These are phyloP conservation scores for Cherax quadricarinatus DNA, from an alignment of 1,140 invertebrate species.

Conservation along the genomic window DNA sequence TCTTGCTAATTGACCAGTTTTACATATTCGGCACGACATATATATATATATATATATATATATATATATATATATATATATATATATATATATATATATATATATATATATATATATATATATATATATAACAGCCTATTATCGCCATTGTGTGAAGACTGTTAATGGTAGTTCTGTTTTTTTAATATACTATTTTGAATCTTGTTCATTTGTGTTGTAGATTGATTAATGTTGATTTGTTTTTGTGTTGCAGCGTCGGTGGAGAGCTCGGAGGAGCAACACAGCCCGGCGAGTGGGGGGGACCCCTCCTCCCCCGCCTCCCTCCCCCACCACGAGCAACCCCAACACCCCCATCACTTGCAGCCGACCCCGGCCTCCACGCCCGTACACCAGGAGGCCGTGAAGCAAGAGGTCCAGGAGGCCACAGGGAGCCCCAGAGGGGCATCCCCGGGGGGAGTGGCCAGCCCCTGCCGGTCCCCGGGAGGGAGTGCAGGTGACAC, in stretches of 20 bases:
- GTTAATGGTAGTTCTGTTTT: too few species aligned
- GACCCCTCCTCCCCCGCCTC: slow-evolving; percentile 41
- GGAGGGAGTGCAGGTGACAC: slow-evolving; percentile 39
- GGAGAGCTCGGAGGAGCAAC: slow-evolving; percentile 60
- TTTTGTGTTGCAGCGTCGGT: slow-evolving; percentile 61
- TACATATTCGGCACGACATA: too few species aligned
- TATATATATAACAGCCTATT: too few species aligned
- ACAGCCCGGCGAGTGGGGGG: slow-evolving; percentile 54
- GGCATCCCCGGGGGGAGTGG: slow-evolving; percentile 30
- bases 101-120: too few species aligned
- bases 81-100: too few species aligned
- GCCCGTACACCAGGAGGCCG: slow-evolving; percentile 55
- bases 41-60: too few species aligned
- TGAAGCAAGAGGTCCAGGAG: slow-evolving; percentile 59
- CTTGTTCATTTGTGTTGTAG: background rate
- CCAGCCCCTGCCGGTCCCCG: slow-evolving; percentile 54
- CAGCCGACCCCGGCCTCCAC: slow-evolving; percentile 53
- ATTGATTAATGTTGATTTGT: background rate
- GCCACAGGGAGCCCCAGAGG: slow-evolving; percentile 46
- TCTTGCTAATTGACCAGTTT: too few species aligned
- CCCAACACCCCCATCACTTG: slow-evolving; percentile 19
- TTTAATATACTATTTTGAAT: too few species aligned
- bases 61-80: too few species aligned
- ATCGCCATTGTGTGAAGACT: too few species aligned
- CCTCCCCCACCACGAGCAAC: slow-evolving; percentile 54